Conservation (phyloP, 2,113 vertebrate species). For the Sturnira hondurensis region DNA sequence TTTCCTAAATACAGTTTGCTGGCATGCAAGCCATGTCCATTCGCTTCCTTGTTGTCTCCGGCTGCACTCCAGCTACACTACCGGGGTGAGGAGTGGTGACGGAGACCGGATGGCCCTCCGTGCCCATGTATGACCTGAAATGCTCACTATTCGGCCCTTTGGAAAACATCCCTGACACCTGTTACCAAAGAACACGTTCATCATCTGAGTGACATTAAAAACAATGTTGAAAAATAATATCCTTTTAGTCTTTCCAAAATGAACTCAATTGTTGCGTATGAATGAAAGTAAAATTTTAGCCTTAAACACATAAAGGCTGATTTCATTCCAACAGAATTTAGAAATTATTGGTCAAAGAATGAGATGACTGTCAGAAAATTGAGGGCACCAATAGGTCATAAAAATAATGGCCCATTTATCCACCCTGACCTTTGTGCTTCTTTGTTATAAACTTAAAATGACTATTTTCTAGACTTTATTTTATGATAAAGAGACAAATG, state of each 20-base stretch:
- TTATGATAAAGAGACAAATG: constrained; percentile 35
- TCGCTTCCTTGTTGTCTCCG: not conserved
- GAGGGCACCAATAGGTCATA: not conserved
- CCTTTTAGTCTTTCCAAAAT: not conserved
- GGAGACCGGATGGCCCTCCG: not conserved
- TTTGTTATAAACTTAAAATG: constrained; percentile 42
- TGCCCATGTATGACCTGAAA: not conserved
- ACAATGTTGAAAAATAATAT: not conserved
- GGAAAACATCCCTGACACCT: not conserved
- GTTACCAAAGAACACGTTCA: not conserved
- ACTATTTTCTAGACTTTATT: not conserved
- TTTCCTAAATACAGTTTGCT: not conserved
- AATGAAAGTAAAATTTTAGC: not conserved
- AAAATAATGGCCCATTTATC: constrained; percentile 8
- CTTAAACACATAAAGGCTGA: not conserved
- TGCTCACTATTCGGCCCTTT: not conserved
- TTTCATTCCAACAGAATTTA: not conserved
- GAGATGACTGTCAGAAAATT: constrained; percentile 4
- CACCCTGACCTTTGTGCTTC: not conserved
- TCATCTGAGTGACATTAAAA: not conserved
- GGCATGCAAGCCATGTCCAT: not conserved
- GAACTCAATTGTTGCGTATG: not conserved
- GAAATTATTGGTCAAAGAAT: not conserved
- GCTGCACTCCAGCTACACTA: not conserved
- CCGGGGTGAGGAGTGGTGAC: not conserved